These are phyloP conservation scores for Drosophila ezoana DNA, from an alignment of 2,888 invertebrate species.

Conservation along the genomic window DNA sequence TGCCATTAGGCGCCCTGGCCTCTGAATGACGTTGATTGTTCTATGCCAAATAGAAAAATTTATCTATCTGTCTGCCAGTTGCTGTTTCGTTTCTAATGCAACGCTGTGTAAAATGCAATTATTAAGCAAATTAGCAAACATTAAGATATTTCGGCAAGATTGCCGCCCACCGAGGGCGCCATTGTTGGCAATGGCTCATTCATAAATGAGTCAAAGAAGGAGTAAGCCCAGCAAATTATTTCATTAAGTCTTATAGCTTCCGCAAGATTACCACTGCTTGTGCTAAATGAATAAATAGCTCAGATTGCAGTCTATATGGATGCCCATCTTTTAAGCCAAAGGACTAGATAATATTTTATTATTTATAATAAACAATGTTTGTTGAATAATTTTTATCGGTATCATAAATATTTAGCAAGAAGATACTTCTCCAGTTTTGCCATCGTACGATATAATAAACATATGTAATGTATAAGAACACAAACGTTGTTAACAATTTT, in stretches of 20 bases:
- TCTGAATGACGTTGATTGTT: constrained; percentile 78
- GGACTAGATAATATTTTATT: background rate
- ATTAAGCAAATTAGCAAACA: constrained; percentile 77
- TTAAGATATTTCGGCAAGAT: constrained; percentile 69
- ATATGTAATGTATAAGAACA: too few species aligned
- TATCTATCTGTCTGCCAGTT: constrained; percentile 62
- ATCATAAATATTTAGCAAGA: too few species aligned
- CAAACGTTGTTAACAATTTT: too few species aligned
- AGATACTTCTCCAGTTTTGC: too few species aligned
- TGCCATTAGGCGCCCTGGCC: constrained; percentile 63
- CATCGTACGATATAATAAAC: too few species aligned
- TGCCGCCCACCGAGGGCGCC: constrained; percentile 63
- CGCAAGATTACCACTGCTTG: constrained; percentile 55
- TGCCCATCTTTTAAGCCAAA: background rate
- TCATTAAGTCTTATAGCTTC: constrained; percentile 67
- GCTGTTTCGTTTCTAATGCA: constrained; percentile 55
- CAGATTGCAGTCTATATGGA: constrained; percentile 10
- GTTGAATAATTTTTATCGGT: too few species aligned
- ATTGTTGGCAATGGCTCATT: constrained; percentile 62
- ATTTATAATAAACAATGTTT: too few species aligned
- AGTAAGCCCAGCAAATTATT: constrained; percentile 37
- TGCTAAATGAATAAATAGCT: constrained; percentile 19
- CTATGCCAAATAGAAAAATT: constrained; percentile 63
- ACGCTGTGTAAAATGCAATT: constrained; percentile 65
- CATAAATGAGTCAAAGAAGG: constrained; percentile 50